Percentiles rank a stretch among this genome's conserved stretches.
Conservation (phyloP, 2,888 invertebrate genomes). For the Archaeoteleia sp. region DNA sequence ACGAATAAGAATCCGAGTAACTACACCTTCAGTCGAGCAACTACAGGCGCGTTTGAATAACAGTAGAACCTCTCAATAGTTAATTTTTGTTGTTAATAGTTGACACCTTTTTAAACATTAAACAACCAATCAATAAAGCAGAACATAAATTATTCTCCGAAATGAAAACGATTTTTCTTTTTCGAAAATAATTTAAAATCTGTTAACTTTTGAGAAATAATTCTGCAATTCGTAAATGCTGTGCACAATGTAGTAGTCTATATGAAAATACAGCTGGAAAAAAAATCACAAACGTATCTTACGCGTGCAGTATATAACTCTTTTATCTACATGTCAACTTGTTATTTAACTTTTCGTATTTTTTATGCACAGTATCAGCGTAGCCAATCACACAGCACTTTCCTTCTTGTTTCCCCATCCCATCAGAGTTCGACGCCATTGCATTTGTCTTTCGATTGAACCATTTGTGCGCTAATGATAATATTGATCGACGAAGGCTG, state of each 20-base stretch:
- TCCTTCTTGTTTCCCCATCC: constrained; percentile 11
- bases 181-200: too few species aligned
- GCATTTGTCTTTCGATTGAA: constrained; percentile 23
- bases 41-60: constrained; percentile 36
- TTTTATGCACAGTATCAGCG: constrained; percentile 31
- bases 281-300: constrained; percentile 26
- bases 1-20: constrained; percentile 18
- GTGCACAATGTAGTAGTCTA: constrained; percentile 37
- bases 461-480: constrained; percentile 54
- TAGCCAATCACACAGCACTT: constrained; percentile 39
- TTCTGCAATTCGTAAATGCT: constrained; percentile 45
- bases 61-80: constrained; percentile 39
- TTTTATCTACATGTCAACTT: constrained; percentile 34
- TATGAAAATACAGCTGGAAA: constrained; percentile 25
- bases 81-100: constrained; percentile 11
- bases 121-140: too few species aligned
- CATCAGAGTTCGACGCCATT: constrained; percentile 17
- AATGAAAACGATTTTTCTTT: too few species aligned
- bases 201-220: constrained; percentile 35
- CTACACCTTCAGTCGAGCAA: constrained; percentile 42
- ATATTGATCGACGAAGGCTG: constrained; percentile 55
- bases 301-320: constrained; percentile 38
- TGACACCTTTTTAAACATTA: too few species aligned
- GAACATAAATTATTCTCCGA: too few species aligned
- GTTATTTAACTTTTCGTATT: constrained; percentile 32